phyloP scores from a whole-genome alignment of 2,113 vertebrate species.

The Myotis yumanensis region DNA sequence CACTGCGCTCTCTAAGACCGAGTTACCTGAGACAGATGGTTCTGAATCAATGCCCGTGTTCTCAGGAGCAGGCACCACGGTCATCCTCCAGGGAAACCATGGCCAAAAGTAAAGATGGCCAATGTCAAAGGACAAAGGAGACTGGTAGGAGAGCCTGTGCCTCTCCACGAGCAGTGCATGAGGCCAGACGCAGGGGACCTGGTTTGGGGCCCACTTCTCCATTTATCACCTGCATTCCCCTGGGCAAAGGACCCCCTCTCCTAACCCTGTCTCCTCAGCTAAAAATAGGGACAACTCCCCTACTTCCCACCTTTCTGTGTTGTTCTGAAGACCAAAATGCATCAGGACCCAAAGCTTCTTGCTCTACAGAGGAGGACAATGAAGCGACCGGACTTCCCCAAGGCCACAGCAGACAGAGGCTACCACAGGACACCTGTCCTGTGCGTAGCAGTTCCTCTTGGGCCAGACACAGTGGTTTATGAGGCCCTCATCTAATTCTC shows the following conservation, averaged over 20 bases:
- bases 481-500: not conserved
- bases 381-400: not conserved
- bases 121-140: not conserved
- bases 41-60: fast-evolving
- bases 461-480: not conserved
- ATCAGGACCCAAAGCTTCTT: not conserved
- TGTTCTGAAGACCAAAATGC: not conserved
- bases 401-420: not conserved
- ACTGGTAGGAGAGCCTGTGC: fast-evolving
- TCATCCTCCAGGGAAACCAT: not conserved
- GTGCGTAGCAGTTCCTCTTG: not conserved
- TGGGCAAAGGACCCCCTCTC: not conserved
- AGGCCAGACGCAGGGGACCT: not conserved
- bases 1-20: not conserved
- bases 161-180: fast-evolving
- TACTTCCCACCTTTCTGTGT: not conserved
- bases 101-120: not conserved
- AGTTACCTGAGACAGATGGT: not conserved
- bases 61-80: no score
- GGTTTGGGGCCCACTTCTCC: not conserved
- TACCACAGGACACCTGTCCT: not conserved
- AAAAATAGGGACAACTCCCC: not conserved
- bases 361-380: not conserved
- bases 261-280: not conserved
- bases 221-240: not conserved